Evolutionary conservation across 2,888 invertebrate species (phyloP).

Genomic region (Aphidoletes aphidimyza): DNA sequence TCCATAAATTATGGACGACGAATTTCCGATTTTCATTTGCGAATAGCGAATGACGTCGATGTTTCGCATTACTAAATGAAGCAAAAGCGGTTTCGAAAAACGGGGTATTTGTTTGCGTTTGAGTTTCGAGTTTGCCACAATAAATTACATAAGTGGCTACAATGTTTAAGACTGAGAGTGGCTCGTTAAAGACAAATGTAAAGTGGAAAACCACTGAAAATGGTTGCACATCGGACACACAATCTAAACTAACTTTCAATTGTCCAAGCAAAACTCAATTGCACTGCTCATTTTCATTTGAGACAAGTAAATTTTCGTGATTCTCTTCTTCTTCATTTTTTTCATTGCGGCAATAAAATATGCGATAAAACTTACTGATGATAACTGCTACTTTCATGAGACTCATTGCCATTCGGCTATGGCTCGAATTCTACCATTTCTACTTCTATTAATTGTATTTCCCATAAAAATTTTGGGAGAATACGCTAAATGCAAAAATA

Average conservation of each 20-base stretch:
- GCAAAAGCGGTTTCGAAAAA: too few species aligned
- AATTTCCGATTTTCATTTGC: too few species aligned
- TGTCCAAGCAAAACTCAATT: too few species aligned
- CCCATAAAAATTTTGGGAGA: slow-evolving; percentile 18
- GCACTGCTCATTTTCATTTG: slow-evolving; percentile 5
- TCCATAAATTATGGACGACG: too few species aligned
- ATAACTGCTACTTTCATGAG: background rate
- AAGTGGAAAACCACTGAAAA: background rate
- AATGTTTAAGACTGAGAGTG: slow-evolving; percentile 21
- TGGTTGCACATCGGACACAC: background rate
- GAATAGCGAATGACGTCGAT: too few species aligned
- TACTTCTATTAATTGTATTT: slow-evolving; percentile 27
- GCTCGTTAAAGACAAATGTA: slow-evolving; percentile 46
- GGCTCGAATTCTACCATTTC: background rate
- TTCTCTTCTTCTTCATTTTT: too few species aligned
- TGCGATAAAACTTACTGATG: slow-evolving; percentile 36
- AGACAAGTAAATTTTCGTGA: slow-evolving; percentile 21
- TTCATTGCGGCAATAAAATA: slow-evolving; percentile 1
- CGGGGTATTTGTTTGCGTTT: slow-evolving; percentile 41
- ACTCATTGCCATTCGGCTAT: background rate
- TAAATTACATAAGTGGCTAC: slow-evolving; percentile 37
- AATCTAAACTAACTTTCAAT: background rate
- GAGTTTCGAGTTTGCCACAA: too few species aligned
- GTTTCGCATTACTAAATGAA: background rate
- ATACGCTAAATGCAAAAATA: slow-evolving; percentile 22